Percentiles rank a stretch among this genome's conserved stretches.
phyloP scores from a whole-genome alignment of 2,888 invertebrate genomes.

The Ligdia adustata region DNA sequence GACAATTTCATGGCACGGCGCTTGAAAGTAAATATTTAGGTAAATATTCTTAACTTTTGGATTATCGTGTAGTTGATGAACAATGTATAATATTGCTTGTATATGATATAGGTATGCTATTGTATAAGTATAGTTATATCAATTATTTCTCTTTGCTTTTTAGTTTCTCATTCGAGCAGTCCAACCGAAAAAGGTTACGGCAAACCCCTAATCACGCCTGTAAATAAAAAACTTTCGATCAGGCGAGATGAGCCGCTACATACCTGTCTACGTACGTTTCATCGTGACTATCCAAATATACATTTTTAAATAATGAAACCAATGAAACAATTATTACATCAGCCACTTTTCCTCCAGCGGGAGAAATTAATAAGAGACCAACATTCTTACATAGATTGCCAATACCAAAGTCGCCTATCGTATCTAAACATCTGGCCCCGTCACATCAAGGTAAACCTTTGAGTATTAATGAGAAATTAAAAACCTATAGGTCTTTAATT shows the following conservation, averaged over 20 bases:
- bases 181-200: constrained; percentile 47
- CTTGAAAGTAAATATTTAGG: not conserved
- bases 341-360: too few species aligned
- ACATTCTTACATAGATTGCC: too few species aligned
- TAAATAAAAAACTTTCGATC: constrained; percentile 49
- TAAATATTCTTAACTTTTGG: not conserved
- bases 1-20: not conserved
- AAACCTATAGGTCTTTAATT: too few species aligned
- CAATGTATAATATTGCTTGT: too few species aligned
- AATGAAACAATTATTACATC: too few species aligned
- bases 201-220: constrained; percentile 55
- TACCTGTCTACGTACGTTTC: constrained; percentile 20
- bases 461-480: too few species aligned
- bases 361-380: too few species aligned
- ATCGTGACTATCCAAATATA: too few species aligned
- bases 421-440: too few species aligned
- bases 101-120: too few species aligned
- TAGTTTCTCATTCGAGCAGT: constrained; percentile 3
- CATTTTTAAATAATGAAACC: too few species aligned
- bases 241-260: constrained; percentile 36
- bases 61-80: not conserved
- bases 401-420: not conserved
- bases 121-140: too few species aligned
- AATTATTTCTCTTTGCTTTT: not conserved
- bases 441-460: not conserved